phyloP scores from a whole-genome alignment of 2,888 invertebrate genomes.

The Quadriops clusia region DNA sequence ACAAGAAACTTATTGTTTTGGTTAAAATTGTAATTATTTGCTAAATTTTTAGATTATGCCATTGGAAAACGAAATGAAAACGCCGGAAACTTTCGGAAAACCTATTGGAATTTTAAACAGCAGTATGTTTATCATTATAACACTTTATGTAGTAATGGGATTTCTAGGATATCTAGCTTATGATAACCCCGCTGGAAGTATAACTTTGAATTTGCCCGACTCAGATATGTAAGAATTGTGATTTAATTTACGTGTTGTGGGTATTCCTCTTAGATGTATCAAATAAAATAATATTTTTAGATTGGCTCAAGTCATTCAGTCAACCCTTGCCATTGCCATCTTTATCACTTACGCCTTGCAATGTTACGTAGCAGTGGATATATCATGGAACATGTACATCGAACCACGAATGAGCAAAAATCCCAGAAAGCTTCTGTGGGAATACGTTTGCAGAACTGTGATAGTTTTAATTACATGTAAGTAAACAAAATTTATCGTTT shows the following conservation, averaged over 20 bases:
- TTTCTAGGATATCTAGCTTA: conserved; percentile 85
- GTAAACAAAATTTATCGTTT: conserved; percentile 32
- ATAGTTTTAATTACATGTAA: conserved; percentile 79
- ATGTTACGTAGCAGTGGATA: conserved; percentile 91
- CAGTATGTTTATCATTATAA: conserved; percentile 69
- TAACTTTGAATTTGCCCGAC: conserved; percentile 73
- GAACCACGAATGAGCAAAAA: conserved; percentile 46
- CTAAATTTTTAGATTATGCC: conserved; percentile 62
- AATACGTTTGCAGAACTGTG: conserved; percentile 63
- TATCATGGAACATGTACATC: conserved; percentile 77
- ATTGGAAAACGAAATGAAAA: conserved; percentile 88
- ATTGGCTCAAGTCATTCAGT: conserved; percentile 58
- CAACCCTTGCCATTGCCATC: conserved; percentile 66
- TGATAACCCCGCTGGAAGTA: conserved; percentile 64
- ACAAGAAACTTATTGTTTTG: not conserved
- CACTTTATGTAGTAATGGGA: conserved; percentile 80
- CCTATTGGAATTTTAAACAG: conserved; percentile 74
- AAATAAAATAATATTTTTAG: conserved; percentile 36
- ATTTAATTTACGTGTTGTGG: not conserved
- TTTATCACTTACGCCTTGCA: conserved; percentile 88
- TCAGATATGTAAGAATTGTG: conserved; percentile 48
- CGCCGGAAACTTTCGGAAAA: conserved; percentile 69
- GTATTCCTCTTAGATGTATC: not conserved
- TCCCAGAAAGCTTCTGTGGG: conserved; percentile 52
- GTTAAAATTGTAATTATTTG: conserved; percentile 2